These are phyloP conservation scores for Sinodicranocentrus sp. DNA, from an alignment of 2,888 invertebrate species.

Conservation along the genomic window DNA sequence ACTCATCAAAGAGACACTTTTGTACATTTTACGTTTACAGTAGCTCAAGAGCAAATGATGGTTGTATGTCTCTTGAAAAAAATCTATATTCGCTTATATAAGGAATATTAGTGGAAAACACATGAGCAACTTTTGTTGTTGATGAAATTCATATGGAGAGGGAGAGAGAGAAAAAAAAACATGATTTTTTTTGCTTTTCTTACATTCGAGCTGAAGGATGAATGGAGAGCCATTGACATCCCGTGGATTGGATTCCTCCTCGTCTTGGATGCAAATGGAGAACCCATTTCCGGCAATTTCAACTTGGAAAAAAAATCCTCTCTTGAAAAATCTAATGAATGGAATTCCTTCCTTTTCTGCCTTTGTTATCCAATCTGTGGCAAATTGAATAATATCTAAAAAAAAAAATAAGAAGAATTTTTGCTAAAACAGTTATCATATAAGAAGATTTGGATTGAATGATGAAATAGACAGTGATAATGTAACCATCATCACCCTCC, in stretches of 20 bases:
- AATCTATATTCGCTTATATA: constrained; percentile 7
- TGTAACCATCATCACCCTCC: not conserved
- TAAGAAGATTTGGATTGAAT: constrained; percentile 11
- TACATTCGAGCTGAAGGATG: constrained; percentile 71
- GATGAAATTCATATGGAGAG: not conserved
- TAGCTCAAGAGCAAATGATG: constrained; percentile 37
- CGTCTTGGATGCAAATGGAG: constrained; percentile 71
- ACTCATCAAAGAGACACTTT: constrained; percentile 59
- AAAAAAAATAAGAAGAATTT: not conserved
- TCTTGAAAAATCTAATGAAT: constrained; percentile 24
- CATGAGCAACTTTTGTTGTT: constrained; percentile 52
- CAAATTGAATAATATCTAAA: constrained; percentile 7
- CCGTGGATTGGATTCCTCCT: constrained; percentile 73
- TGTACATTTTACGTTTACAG: constrained; percentile 2
- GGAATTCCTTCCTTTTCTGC: constrained; percentile 50
- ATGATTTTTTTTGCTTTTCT: constrained; percentile 51
- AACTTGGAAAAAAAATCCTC: constrained; percentile 29
- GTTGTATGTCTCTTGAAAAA: constrained; percentile 1
- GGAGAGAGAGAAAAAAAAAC: constrained; percentile 36
- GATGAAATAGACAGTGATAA: not conserved
- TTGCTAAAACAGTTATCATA: not conserved
- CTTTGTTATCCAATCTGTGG: constrained; percentile 37
- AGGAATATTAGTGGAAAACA: constrained; percentile 40
- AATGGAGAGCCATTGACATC: constrained; percentile 72
- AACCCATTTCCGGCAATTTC: constrained; percentile 73